Conservation (phyloP, 2,888 invertebrate species). For the Orthonevra nobilis region DNA sequence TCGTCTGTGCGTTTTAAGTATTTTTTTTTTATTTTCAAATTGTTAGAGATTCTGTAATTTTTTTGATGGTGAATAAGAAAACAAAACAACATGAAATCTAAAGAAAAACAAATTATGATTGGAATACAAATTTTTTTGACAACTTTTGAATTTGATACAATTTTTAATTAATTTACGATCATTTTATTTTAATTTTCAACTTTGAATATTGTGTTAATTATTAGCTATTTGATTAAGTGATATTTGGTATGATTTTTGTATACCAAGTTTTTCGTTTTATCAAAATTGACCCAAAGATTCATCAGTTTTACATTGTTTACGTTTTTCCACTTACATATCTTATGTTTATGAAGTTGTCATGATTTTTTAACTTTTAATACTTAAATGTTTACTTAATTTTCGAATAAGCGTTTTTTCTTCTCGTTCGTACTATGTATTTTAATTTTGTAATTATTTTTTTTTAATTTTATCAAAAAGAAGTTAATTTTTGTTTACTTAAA, state of each 20-base stretch:
- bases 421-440: slow-evolving; percentile 48
- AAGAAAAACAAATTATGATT: too few species aligned
- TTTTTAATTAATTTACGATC: too few species aligned
- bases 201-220: slow-evolving; percentile 25
- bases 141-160: too few species aligned
- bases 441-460: slow-evolving; percentile 10
- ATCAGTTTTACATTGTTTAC: slow-evolving; percentile 23
- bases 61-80: too few species aligned
- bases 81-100: too few species aligned
- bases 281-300: slow-evolving; percentile 59
- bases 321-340: slow-evolving; percentile 5
- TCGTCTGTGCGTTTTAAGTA: too few species aligned
- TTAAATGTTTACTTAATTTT: slow-evolving; percentile 62
- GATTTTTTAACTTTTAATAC: slow-evolving; percentile 33
- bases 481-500: slow-evolving; percentile 24
- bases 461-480: slow-evolving; percentile 41
- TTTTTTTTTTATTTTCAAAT: too few species aligned
- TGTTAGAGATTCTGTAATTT: too few species aligned
- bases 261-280: slow-evolving; percentile 39
- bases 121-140: too few species aligned
- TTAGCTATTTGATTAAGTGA: slow-evolving; percentile 41
- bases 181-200: slow-evolving; percentile 6
- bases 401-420: slow-evolving; percentile 64
- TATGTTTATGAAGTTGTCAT: slow-evolving; percentile 35
- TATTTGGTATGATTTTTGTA: slow-evolving; percentile 23